Conservation (phyloP, 1,140 invertebrate genomes). For the Anoplolepis gracilipes region DNA sequence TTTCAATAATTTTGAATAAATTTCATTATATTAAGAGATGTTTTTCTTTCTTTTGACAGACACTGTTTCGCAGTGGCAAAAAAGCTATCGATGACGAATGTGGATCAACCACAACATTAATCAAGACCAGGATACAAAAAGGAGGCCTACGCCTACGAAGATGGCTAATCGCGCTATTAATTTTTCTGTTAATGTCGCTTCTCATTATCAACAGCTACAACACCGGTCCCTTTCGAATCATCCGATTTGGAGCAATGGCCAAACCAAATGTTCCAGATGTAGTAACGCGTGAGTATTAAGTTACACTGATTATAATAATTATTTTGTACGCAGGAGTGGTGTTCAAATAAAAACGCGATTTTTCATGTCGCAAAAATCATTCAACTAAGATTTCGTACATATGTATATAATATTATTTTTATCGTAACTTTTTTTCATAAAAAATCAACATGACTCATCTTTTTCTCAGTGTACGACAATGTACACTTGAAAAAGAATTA, state of each 20-base stretch:
- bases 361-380: neutral
- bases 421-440: neutral
- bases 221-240: slow-evolving; percentile 77
- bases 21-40: neutral
- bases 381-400: too few species aligned
- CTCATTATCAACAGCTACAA: slow-evolving; percentile 81
- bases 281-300: slow-evolving; percentile 23
- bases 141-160: slow-evolving; percentile 71
- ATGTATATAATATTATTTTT: too few species aligned
- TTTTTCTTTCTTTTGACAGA: slow-evolving; percentile 34
- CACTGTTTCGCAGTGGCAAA: slow-evolving; percentile 65
- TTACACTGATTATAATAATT: neutral
- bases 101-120: slow-evolving; percentile 2
- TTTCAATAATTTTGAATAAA: neutral
- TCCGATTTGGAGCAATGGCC: slow-evolving; percentile 65
- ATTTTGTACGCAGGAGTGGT: neutral
- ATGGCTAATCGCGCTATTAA: slow-evolving; percentile 79
- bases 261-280: slow-evolving; percentile 72
- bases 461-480: too few species aligned
- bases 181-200: slow-evolving; percentile 77
- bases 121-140: slow-evolving; percentile 58
- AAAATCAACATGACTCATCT: neutral
- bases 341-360: neutral
- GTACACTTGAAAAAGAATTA: neutral
- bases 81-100: slow-evolving; percentile 55